These are phyloP conservation scores for Camelus dromedarius DNA, from an alignment of 2,113 vertebrate genomes.

Conservation along the genomic window DNA sequence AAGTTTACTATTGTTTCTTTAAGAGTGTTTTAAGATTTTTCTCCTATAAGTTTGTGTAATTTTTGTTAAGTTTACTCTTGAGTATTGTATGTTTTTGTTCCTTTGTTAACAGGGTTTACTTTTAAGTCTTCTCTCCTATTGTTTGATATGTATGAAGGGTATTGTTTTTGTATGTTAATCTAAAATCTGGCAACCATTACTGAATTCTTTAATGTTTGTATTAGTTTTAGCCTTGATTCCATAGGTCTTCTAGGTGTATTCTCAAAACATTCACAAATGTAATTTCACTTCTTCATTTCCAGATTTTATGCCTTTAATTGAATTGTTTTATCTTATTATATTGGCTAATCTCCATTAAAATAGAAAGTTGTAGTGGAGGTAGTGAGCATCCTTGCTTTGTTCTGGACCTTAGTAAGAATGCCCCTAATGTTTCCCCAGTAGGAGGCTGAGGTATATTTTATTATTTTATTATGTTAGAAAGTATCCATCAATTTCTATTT, in stretches of 20 bases:
- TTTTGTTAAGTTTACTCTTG: not conserved
- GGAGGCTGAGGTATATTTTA: not conserved
- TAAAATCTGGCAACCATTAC: not conserved
- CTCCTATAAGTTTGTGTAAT: not conserved
- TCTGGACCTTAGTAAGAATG: not conserved
- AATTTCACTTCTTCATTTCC: not conserved
- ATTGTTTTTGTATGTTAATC: not conserved
- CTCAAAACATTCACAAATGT: not conserved
- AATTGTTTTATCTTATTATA: not conserved
- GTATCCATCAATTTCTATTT: not conserved
- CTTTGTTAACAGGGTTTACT: not conserved
- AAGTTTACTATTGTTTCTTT: not conserved
- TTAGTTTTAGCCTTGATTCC: not conserved
- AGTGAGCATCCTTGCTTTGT: not conserved
- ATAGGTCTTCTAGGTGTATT: not conserved
- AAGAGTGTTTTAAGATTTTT: not conserved
- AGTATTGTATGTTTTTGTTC: conserved; percentile 2
- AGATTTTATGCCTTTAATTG: conserved; percentile 8
- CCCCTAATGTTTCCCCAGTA: not conserved
- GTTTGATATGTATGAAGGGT: not conserved
- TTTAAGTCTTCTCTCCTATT: not conserved
- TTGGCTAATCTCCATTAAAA: not conserved
- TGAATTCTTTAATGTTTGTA: not conserved
- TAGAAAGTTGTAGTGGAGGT: not conserved
- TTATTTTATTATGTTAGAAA: not conserved